A percentile compares a stretch with the other conserved stretches of the same genome.
Evolutionary conservation across 2,797 vertebrate genomes (phyloP).

Genomic region (Denticeps clupeoides): DNA sequence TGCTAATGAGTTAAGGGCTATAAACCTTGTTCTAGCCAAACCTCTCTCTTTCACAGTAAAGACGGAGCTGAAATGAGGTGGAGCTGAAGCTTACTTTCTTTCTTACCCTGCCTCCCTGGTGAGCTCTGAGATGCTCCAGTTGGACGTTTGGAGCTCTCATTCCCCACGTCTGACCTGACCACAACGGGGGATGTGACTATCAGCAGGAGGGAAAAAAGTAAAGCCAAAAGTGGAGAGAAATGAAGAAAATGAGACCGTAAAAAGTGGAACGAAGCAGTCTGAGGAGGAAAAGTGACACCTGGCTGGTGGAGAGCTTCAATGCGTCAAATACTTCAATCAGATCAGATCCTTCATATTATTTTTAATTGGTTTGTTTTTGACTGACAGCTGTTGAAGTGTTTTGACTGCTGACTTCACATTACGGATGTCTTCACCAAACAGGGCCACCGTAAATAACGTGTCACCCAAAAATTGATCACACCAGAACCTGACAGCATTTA

Average conservation of each 20-base stretch:
- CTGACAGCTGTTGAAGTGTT: not conserved
- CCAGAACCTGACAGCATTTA: too few species aligned
- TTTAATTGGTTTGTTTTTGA: not conserved
- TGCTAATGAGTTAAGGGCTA: slow-evolving; percentile 46
- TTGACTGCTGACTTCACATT: slow-evolving; percentile 2
- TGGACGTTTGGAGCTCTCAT: too few species aligned
- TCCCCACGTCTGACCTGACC: not conserved
- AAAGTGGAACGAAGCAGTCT: not conserved
- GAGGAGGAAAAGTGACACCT: not conserved
- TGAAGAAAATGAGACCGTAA: not conserved
- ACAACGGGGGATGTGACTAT: not conserved
- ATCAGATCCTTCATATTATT: too few species aligned
- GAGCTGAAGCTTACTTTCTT: not conserved
- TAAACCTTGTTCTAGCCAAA: slow-evolving; percentile 26
- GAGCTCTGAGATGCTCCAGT: not conserved
- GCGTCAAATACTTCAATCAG: slow-evolving; percentile 2
- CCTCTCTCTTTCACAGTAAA: slow-evolving; percentile 20
- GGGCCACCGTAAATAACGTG: too few species aligned
- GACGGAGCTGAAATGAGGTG: slow-evolving; percentile 26
- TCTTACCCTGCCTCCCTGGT: not conserved
- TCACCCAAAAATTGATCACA: too few species aligned
- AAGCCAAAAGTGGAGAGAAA: not conserved
- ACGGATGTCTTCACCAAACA: not conserved
- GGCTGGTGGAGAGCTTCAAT: not conserved
- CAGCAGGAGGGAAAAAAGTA: not conserved